Conservation (phyloP, 2,113 vertebrate genomes). For the Rutilus rutilus region DNA sequence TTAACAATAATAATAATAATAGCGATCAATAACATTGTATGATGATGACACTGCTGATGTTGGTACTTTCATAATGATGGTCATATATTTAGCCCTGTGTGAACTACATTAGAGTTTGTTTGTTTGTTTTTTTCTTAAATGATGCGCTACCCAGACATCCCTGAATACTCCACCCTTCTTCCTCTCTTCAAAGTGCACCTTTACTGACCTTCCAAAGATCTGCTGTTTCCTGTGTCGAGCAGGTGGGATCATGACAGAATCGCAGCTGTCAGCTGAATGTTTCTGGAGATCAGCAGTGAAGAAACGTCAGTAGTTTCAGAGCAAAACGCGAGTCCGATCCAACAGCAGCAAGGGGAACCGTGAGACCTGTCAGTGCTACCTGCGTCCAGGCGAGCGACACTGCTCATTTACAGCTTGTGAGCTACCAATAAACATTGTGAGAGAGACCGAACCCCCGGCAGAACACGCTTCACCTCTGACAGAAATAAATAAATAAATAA, state of each 20-base stretch:
- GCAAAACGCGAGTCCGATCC: conserved; percentile 42
- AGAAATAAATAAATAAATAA: conserved; percentile 86
- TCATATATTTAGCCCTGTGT: conserved; percentile 63
- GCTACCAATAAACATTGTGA: conserved; percentile 50
- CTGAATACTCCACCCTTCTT: conserved; percentile 51
- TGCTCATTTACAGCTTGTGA: conserved; percentile 29
- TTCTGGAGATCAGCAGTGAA: conserved; percentile 46
- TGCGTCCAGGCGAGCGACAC: conserved; percentile 31
- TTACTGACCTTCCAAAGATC: conserved; percentile 45
- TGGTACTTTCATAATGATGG: conserved; percentile 47
- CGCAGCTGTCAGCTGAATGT: conserved; percentile 28
- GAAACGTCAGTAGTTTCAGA: conserved; percentile 66
- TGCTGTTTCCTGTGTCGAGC: conserved; percentile 34
- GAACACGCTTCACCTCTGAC: conserved; percentile 62
- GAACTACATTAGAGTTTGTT: conserved; percentile 50
- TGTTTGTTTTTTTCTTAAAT: conserved; percentile 42
- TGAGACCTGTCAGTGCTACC: conserved; percentile 75
- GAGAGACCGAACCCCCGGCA: conserved; percentile 41
- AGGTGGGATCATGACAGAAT: conserved; percentile 18
- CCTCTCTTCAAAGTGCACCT: conserved; percentile 55
- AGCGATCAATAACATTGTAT: conserved; percentile 46
- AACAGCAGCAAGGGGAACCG: conserved; percentile 70
- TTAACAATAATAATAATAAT: conserved; percentile 43
- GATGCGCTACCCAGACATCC: conserved; percentile 54
- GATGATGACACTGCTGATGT: conserved; percentile 56